Evolutionary conservation across 1,140 invertebrate species (phyloP), one percentile per base, ranked within the genome.

Genomic region (Nasonia vitripennis): DNA sequence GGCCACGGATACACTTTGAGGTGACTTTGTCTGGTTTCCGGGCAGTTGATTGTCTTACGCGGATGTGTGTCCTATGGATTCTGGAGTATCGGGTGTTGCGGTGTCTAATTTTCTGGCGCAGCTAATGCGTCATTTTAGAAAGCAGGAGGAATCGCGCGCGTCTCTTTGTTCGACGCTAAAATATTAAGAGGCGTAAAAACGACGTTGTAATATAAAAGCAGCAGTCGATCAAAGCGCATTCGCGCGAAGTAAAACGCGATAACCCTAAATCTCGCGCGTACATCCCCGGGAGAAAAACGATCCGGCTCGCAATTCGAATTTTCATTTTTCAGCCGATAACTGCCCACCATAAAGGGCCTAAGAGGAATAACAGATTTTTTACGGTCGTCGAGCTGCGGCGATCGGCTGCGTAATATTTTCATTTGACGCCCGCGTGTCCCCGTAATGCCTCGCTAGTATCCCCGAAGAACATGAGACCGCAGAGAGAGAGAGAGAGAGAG

Each of bases 351-450:
- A 83, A 86, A 85, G 48, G 41, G n/a, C 83, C 86, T 11, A 71
- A 11, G 7, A n/a, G 55, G 20, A 62, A 62, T 62, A 62, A 62
- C 55, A 17, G 17, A 4, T n/a, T 68, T 67, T 77, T 77, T 77
- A 83, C 71, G 73, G 37, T n/a, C 51, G 9, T 31, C 27, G 5
- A 0, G 37, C 12, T 17, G 51, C 48, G n/a, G 37, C 87, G 85
- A 86, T 74, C 83, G 84, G 55, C 88, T 86, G 86, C 84, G 90
- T 90, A 91, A 91, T 91, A 91, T 91, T 92, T 91, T 91, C 89
- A 91, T 91, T 91, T 91, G 89, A 90, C 88, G 90, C 87, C 89
- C 87, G 88, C 90, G 89, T 88, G 87, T 89, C 88, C 87, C 87
- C 89, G 88, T 89, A 89, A 87, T 88, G 82, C 86, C 14, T 85